phyloP scores from a whole-genome alignment of 2,888 invertebrate species.

The Prenolepis imparis region DNA sequence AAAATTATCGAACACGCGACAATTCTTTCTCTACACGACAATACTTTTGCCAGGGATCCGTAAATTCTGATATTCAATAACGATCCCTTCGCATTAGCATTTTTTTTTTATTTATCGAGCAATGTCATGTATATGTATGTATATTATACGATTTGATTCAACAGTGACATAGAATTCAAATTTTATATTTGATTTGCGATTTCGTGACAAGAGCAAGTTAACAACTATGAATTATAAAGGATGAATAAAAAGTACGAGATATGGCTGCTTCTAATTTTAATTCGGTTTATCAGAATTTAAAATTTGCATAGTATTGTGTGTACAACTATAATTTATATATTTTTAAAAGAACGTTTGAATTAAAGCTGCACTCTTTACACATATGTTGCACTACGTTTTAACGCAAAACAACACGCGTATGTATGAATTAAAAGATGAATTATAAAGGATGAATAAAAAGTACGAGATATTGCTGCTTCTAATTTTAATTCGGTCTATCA shows the following conservation, averaged over 20 bases:
- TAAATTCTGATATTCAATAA: constrained; percentile 3
- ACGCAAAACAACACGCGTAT: not conserved
- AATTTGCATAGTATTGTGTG: not conserved
- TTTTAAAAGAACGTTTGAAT: not conserved
- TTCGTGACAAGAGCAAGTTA: not conserved
- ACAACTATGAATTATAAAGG: not conserved
- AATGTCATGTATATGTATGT: not conserved
- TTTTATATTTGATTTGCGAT: not conserved
- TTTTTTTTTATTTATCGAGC: constrained; percentile 16
- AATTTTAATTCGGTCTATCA: constrained; percentile 12
- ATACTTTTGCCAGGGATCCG: not conserved
- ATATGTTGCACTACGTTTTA: not conserved
- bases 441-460: not conserved
- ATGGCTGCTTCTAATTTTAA: constrained; percentile 4
- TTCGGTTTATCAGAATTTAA: not conserved
- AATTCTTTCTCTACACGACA: constrained; percentile 37
- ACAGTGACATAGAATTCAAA: constrained; percentile 6
- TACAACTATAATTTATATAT: not conserved
- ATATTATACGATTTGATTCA: not conserved
- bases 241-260: not conserved
- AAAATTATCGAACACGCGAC: constrained; percentile 60
- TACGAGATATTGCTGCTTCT: not conserved
- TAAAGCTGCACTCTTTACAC: not conserved
- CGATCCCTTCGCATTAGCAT: not conserved
- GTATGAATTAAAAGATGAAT: too few species aligned